A percentile compares a stretch with the other conserved stretches of the same genome.
Evolutionary conservation across 2,797 vertebrate genomes (phyloP).

Genomic region (Astyanax mexicanus): DNA sequence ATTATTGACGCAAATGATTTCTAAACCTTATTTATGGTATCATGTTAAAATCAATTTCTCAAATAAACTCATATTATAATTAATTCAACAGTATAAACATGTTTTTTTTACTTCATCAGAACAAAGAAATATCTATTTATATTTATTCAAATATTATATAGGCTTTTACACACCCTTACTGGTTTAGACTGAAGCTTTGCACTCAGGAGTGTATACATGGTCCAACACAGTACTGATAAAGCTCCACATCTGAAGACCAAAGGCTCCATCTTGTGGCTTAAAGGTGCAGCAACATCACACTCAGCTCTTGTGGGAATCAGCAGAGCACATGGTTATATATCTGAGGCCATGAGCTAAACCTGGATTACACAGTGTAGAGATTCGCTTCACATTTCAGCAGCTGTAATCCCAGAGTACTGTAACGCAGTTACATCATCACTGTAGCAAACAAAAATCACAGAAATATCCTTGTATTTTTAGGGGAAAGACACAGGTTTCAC

Average conservation of each 20-base stretch:
- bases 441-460: background rate
- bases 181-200: background rate
- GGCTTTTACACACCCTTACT: no score
- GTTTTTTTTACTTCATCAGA: no score
- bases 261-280: slow-evolving; percentile 82
- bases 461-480: background rate
- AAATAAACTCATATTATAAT: background rate
- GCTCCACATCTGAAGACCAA: slow-evolving; percentile 72
- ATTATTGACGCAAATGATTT: background rate
- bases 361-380: background rate
- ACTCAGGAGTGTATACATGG: no score
- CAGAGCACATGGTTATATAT: background rate
- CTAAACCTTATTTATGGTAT: background rate
- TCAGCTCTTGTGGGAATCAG: background rate
- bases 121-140: no score
- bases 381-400: background rate
- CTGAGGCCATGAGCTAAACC: background rate
- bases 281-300: background rate
- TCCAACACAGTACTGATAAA: background rate
- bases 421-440: background rate
- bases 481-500: background rate
- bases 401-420: background rate
- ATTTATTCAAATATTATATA: no score
- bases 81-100: no score
- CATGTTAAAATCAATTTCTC: background rate